Base-by-base conservation (phyloP, 2,113 vertebrate genomes). In the Strix uralensis region DNA sequence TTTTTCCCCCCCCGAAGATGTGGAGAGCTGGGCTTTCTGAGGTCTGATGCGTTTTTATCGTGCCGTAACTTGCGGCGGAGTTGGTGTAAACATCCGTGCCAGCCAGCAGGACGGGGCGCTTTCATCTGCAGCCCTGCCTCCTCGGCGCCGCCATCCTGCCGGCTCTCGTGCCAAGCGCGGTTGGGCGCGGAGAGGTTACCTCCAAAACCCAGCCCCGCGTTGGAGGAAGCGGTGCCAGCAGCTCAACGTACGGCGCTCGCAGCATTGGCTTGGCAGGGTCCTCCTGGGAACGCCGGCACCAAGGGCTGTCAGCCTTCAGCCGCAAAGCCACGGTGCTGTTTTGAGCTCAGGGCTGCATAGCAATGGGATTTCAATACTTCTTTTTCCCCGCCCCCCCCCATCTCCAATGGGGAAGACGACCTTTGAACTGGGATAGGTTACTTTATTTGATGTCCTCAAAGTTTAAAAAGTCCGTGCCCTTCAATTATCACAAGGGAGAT, bases 311-410 rank as follows among this genome's bases (percentile, higher is more conserved):
- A 16, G 1, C 29, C 25, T 52, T 32, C 7, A 73, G 22, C 71
- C 6, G 6, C 29, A 13, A 30, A 34, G 40, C 77, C 19, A 30
- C 1, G 0, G 18, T 4, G 62, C 51, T 23, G 4, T 32, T 27
- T 51, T 11, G 26, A 38, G 3, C 30, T 2, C 2, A 40, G 46
- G 42, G 32, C 40, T 1, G 0, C 1, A 8, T 13, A 25, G 44
- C 38, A 34, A 13, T 25, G 86, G 58, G 40, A 55, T 71, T 70
- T 61, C 34, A 29, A 9, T 13, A 47, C 46, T 21, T 47, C 19
- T 47, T 47, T 47, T 58, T 25, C 36, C 36, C 36, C 36, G 36
- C 21, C 32, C 3, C 4, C 15, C 23, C 5, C 46, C 11, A 13
- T 58, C 12, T 30, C 21, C 2, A 0, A 11, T 36, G 65, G 42